Evolutionary conservation across 2,113 vertebrate genomes (phyloP), one percentile per base, ranked within the genome.

Genomic region (Cynocephalus volans): DNA sequence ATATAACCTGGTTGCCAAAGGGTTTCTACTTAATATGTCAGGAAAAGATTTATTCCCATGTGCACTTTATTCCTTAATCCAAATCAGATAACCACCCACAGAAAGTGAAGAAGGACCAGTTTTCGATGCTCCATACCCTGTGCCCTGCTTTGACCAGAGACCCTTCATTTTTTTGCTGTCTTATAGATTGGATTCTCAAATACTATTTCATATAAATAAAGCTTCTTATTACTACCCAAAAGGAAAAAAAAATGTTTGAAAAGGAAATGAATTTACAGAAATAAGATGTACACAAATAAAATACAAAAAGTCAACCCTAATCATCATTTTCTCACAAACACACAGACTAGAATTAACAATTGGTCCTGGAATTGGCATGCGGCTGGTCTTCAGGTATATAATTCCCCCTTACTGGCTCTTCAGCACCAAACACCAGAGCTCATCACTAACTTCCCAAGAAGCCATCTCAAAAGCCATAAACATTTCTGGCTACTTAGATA

Each of bases 1-100:
- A 98, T 92, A 93, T 95, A 97, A 97, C 95, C 97, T 95, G 84
- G 93, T 96, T 98, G 96, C 96, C 98, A 97, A 98, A 97, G 96
- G 76, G 87, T 97, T 98, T 96, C 89, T 97, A 41, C 77, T 97
- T 97, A 97, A 98, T 97, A 65, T 58, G 48, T 45, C 23, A 62
- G 72, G 67, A 79, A 96, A 95, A 81, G 56, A 85, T 48, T 84
- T 79, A 83, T 83, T 95, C 73, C 67, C n/a, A 7, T 48, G 48
- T 87, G 23, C 50, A 89, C 15, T 65, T 31, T 84, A 45, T 95
- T 94, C 62, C 69, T 86, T 76, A 95, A 48, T 60, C 88, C 90
- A 90, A 90, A 92, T 92, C 73, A 36, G 69, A 41, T 41, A 41
- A 41, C 41, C 41, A 60, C 13, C 12, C 13, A 12, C 17, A 6